Evolutionary conservation across 2,797 vertebrate species (phyloP), one percentile per base, ranked within the genome.

Genomic region (Kryptolebias ocellatus): DNA sequence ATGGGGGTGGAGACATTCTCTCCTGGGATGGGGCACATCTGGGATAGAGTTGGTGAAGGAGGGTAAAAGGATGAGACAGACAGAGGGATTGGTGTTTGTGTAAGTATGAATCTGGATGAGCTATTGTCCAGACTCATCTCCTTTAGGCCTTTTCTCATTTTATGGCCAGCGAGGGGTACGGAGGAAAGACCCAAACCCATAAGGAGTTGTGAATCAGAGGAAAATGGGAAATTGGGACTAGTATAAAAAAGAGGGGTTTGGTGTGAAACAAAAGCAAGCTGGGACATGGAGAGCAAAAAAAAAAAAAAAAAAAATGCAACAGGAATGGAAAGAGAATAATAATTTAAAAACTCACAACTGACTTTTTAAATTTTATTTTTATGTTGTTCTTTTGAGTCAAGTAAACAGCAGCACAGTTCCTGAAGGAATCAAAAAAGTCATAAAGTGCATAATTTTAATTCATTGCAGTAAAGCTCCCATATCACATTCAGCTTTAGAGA

Each of bases 41-140:
- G 82, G 80, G 81, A 85, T 60, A 17, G 53, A 60, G 55, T 74
- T 79, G 54, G 76, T 56, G 85, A 81, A 78, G 67, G 74, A 82
- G 77, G 80, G 90, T 85, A 83, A 89, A 84, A 72, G 77, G 83
- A 88, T 85, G 76, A 85, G 53, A 78, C 28, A 60, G 69, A 65
- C 60, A 78, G 59, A 84, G 27, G 20, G 12, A 60, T 74, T 79
- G 70, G 67, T 81, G 71, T 79, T 57, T 76, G 67, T 67, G 66
- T 64, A 44, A 45, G 34, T 64, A 66, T 61, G 58, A 67, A 66
- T 52, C 34, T 64, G 62, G 62, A 44, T 56, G 54, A 60, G 53
- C 39, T 16, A 45, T 49, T 53, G 18, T 55, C n/a, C 51, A 42
- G 37, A 63, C 37, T 11, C 29, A 55, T 37, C 29, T 34, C 8